These are phyloP conservation scores for Meandrusa payeni DNA, from an alignment of 2,888 invertebrate genomes.

Conservation along the genomic window DNA sequence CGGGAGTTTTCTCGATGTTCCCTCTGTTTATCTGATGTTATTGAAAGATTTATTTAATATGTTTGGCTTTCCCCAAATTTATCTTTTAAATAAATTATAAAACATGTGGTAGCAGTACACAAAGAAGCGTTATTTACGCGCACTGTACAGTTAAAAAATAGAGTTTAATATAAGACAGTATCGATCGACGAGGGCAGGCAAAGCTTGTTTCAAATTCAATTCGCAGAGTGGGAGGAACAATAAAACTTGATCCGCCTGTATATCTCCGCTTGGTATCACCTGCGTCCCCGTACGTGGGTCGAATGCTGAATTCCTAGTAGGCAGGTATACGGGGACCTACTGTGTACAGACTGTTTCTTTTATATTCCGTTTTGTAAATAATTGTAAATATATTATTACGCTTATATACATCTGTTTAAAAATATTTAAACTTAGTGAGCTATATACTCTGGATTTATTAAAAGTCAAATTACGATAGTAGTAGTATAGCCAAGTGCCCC, in stretches of 20 bases:
- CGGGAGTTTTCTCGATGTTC: no score
- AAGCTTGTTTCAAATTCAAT: conserved; percentile 75
- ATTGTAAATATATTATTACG: no score
- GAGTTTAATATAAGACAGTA: conserved; percentile 35
- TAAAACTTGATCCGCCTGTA: conserved; percentile 62
- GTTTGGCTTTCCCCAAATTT: no score
- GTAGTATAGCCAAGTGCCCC: no score
- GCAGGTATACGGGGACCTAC: not conserved
- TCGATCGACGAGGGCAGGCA: conserved; percentile 48
- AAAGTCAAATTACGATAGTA: no score
- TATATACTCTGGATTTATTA: no score
- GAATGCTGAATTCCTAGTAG: conserved; percentile 41
- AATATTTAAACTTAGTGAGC: no score
- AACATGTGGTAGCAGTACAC: not conserved
- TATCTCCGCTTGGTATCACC: conserved; percentile 64
- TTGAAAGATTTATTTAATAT: no score
- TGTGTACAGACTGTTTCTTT: not conserved
- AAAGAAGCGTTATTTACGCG: not conserved
- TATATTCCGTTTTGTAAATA: no score
- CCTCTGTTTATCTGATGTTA: no score
- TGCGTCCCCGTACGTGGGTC: conserved; percentile 61
- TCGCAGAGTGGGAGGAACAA: conserved; percentile 76
- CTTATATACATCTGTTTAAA: no score
- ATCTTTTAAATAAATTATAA: no score
- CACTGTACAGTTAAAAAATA: conserved; percentile 1